Evolutionary conservation across 2,888 invertebrate genomes (phyloP).

Genomic region (Agrotis segetum): DNA sequence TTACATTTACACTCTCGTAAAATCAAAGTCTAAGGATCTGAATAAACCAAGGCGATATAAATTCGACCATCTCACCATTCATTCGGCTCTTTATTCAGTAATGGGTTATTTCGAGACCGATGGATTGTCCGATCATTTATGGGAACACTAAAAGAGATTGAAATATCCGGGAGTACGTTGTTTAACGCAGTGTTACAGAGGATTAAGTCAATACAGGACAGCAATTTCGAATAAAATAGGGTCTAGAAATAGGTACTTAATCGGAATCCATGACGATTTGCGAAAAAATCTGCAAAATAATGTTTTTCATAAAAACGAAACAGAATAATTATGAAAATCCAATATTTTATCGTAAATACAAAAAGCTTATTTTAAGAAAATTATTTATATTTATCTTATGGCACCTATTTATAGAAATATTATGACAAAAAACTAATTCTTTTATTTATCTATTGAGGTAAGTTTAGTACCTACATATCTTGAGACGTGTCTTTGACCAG

Average conservation of each 20-base stretch:
- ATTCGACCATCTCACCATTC: slow-evolving; percentile 38
- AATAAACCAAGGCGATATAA: slow-evolving; percentile 45
- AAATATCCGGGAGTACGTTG: slow-evolving; percentile 44
- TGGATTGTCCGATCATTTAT: slow-evolving; percentile 59
- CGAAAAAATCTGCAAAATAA: too few relatives aligned
- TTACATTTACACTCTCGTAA: slow-evolving; percentile 19
- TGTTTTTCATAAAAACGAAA: too few relatives aligned
- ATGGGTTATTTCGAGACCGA: slow-evolving; percentile 50
- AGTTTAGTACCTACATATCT: slow-evolving; percentile 68
- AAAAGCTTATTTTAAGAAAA: too few relatives aligned
- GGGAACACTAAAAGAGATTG: slow-evolving; percentile 49
- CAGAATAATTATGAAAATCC: too few relatives aligned
- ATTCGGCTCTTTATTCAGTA: slow-evolving; percentile 40
- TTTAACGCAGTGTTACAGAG: slow-evolving; percentile 26
- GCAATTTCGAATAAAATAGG: not conserved
- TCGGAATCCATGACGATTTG: too few relatives aligned
- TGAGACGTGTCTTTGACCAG: slow-evolving; percentile 67
- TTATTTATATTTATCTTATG: too few relatives aligned
- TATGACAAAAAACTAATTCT: too few relatives aligned
- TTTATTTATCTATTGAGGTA: not conserved
- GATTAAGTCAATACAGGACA: not conserved
- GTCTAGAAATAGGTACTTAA: too few relatives aligned
- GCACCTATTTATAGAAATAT: too few relatives aligned
- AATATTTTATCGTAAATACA: too few relatives aligned
- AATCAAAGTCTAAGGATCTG: slow-evolving; percentile 20